Base-by-base conservation (phyloP, 1,140 invertebrate species). In the Orius laevigatus region DNA sequence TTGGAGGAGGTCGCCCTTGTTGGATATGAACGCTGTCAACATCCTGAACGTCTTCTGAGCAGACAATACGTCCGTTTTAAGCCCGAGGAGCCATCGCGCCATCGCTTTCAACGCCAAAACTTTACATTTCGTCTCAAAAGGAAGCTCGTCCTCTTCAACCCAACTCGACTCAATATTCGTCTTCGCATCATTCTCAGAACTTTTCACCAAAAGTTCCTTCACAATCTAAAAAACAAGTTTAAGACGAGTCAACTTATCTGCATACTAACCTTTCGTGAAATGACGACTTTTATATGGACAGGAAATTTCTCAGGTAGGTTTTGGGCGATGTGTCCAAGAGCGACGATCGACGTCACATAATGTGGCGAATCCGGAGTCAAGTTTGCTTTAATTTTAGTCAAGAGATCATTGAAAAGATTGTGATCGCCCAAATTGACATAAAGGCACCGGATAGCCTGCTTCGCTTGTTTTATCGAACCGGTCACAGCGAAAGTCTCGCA, bases 21-120 rank as follows among this genome's bases (percentile, higher is more conserved):
- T 85, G 51, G 82, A 74, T 40, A 95, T 81, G 56, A 93, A 88
- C 1, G 87, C 86, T 56, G 83, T 84, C 3, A 94, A 66, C 75
- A 94, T 87, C 43, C 90, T 72, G 62, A 97, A 87, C 8, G 92
- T 96, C 62, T 94, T 94, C 61, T 89, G 85, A 0, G 88, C 89
- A 1, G 88, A 88, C 34, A 89, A 73, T 51, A 80, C 80, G 58
- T 91, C 84, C 42, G 78, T 78, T 66, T 92, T 93, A 5, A 96
- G 64, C 1, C 92, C 93, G 31, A 95, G 65, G 10, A 97, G 67
- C 92, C 93, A 98, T 20, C 93, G 74, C 1, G 90, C 90, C 79
- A 97, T 92, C 50, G 91, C 81, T 63, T 98, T 98, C 53, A 97
- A 73, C 0, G 86, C 91, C 3, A 46, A 54, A 49, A 94, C 73